These are phyloP conservation scores for Geodia barretti DNA, from an alignment of 37 sponge, comb jelly and placozoan species.

Conservation along the genomic window DNA sequence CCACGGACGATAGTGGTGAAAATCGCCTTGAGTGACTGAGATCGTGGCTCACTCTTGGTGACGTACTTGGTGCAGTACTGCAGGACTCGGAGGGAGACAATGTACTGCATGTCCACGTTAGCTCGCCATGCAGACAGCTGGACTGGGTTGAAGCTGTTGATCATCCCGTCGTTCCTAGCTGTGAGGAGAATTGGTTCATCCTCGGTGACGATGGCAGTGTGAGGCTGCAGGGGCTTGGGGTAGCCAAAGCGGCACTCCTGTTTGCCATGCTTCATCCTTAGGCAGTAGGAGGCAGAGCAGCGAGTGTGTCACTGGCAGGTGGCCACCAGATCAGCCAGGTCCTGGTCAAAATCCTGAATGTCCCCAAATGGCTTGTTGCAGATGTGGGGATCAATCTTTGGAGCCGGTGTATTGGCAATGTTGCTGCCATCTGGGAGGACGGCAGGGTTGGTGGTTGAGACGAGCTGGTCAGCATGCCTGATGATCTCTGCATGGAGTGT, in stretches of 20 bases:
- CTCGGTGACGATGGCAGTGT: conserved; percentile 9
- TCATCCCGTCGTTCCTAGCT: conserved; percentile 37
- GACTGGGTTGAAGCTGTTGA: conserved; percentile 57
- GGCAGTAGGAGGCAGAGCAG: conserved; percentile 56
- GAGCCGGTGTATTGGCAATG: conserved; percentile 23
- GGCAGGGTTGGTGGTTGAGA: conserved; percentile 53
- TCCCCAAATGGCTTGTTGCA: conserved; percentile 29
- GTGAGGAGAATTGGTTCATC: conserved; percentile 7
- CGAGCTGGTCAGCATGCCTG: conserved; percentile 21
- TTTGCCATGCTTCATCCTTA: conserved; percentile 31
- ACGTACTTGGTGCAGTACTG: conserved; percentile 48
- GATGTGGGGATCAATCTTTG: conserved; percentile 31
- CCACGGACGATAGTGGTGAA: conserved; percentile 11
- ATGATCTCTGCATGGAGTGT: conserved; percentile 19
- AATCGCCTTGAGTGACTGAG: conserved; percentile 29
- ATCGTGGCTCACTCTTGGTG: conserved; percentile 51
- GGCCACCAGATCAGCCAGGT: conserved; percentile 59
- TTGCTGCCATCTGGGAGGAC: conserved; percentile 34
- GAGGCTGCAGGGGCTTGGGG: conserved; percentile 43
- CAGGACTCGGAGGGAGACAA: conserved; percentile 35
- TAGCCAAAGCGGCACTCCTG: conserved; percentile 63
- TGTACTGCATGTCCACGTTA: conserved; percentile 69
- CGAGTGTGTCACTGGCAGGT: conserved; percentile 63
- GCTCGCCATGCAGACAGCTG: conserved; percentile 58
- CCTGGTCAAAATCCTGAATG: conserved; percentile 27